A percentile compares a stretch with the other conserved stretches of the same genome.
phyloP scores from a whole-genome alignment of 1,140 invertebrate genomes.

The Helicorthomorpha holstii region DNA sequence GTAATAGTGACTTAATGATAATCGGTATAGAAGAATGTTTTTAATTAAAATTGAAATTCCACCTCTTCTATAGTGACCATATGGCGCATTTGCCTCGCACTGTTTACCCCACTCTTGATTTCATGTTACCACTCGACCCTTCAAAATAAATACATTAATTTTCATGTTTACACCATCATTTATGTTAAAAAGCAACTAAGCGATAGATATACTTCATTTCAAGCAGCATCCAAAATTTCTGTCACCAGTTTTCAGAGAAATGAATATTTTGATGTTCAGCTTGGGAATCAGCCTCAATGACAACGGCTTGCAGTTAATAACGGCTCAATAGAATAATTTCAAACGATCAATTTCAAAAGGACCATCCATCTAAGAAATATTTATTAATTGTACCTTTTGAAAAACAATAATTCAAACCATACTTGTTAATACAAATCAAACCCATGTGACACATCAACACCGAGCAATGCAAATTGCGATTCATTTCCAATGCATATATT shows the following conservation, averaged over 20 bases:
- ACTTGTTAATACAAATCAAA: no score
- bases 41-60: conserved; percentile 15
- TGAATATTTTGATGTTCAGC: conserved; percentile 27
- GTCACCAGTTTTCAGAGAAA: conserved; percentile 27
- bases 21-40: not conserved
- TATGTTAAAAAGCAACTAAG: not conserved
- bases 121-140: conserved; percentile 55
- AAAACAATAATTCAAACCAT: no score
- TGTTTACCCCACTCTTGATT: conserved; percentile 73
- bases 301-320: conserved; percentile 64
- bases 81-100: conserved; percentile 76
- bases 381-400: no score
- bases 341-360: conserved; percentile 56
- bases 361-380: no score
- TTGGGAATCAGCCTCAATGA: conserved; percentile 45
- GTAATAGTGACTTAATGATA: no score
- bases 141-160: conserved; percentile 11
- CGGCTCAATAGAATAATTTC: conserved; percentile 51
- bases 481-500: no score
- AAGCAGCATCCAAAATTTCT: conserved; percentile 32
- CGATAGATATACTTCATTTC: conserved; percentile 24
- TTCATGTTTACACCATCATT: not conserved
- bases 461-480: no score
- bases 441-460: no score
- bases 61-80: conserved; percentile 74